Conservation (phyloP, 2,888 invertebrate species). For the Leistus spinibarbis region DNA sequence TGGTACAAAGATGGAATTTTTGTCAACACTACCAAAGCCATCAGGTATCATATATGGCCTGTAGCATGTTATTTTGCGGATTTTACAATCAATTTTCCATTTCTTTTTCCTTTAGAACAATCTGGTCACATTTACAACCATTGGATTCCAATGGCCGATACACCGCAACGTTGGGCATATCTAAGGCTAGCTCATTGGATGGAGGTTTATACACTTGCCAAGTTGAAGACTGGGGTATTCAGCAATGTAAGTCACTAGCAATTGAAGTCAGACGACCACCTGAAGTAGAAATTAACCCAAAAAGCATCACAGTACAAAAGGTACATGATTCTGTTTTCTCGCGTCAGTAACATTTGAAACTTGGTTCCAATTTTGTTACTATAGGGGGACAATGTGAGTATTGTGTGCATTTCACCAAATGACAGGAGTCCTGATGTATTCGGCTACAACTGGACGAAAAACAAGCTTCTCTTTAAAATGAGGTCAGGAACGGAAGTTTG, state of each 20-base stretch:
- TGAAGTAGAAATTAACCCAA: conserved; percentile 70
- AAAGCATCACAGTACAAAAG: conserved; percentile 73
- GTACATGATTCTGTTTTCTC: conserved; percentile 53
- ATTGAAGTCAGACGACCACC: conserved; percentile 69
- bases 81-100: too few species aligned
- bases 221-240: conserved; percentile 71
- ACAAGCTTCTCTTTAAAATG: conserved; percentile 74
- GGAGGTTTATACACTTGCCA: conserved; percentile 82
- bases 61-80: too few species aligned
- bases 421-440: conserved; percentile 67
- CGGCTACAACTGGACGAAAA: conserved; percentile 85
- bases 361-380: conserved; percentile 40
- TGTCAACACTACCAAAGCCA: conserved; percentile 75
- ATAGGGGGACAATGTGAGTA: conserved; percentile 72
- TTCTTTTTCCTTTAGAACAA: conserved; percentile 64
- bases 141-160: conserved; percentile 62
- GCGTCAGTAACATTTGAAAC: background rate
- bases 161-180: conserved; percentile 75
- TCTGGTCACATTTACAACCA: conserved; percentile 67
- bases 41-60: conserved; percentile 61
- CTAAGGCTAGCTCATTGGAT: conserved; percentile 71
- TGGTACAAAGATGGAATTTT: conserved; percentile 83
- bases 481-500: conserved; percentile 78
- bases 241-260: conserved; percentile 69
- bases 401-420: conserved; percentile 77